Percentiles rank a stretch among this genome's conserved stretches.
These are phyloP conservation scores for Leucoptera coffeella DNA, from an alignment of 2,888 invertebrate species.

Conservation along the genomic window DNA sequence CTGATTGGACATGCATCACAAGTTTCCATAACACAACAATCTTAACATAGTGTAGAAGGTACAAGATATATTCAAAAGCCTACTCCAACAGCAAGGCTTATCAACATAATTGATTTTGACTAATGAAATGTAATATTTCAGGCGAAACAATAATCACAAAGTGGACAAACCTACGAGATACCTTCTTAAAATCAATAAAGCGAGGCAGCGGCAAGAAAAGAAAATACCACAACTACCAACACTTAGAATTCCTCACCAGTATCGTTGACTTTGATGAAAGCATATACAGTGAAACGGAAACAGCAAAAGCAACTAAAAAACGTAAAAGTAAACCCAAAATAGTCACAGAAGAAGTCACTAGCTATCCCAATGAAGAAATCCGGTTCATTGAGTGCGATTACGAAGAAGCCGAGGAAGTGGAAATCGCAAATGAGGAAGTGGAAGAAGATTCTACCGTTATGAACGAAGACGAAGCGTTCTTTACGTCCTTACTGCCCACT, in stretches of 20 bases:
- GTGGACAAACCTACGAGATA: constrained; percentile 38
- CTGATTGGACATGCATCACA: too few relatives aligned
- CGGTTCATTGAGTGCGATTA: not conserved
- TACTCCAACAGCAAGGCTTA: too few relatives aligned
- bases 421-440: not conserved
- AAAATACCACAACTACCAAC: constrained; percentile 23
- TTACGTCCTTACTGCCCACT: constrained; percentile 33
- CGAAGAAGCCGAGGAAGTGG: not conserved
- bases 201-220: constrained; percentile 18
- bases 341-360: too few relatives aligned
- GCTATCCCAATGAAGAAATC: not conserved
- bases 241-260: constrained; percentile 20
- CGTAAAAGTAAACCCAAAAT: too few relatives aligned
- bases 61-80: too few relatives aligned
- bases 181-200: constrained; percentile 29
- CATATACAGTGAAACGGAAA: constrained; percentile 9
- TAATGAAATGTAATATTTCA: constrained; percentile 11
- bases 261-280: constrained; percentile 1
- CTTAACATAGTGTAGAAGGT: too few relatives aligned
- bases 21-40: too few relatives aligned
- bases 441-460: constrained; percentile 10
- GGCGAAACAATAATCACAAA: constrained; percentile 26
- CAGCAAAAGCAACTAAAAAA: not conserved
- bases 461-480: constrained; percentile 45
- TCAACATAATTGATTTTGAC: too few relatives aligned